Evolutionary conservation across 2,797 vertebrate genomes (phyloP), one percentile per base, ranked within the genome.

Genomic region (Lateolabrax maculatus): DNA sequence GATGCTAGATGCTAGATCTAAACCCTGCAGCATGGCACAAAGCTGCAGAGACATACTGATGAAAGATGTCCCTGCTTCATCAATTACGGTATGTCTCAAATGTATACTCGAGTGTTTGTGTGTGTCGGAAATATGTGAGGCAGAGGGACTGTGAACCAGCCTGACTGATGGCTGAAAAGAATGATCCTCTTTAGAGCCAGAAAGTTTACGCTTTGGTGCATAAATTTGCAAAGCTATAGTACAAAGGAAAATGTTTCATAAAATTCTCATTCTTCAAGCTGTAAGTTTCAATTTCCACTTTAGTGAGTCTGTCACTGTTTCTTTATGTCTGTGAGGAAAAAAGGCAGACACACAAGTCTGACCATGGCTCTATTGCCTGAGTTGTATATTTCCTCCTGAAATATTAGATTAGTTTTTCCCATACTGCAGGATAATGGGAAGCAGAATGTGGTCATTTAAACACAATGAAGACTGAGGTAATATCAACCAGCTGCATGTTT

Each of bases 251-350:
- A 84, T 51, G 65, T 83, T 87, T 76, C 37, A 86, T 81, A 73
- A 84, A 90, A 92, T 71, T 84, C 64, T 87, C 68, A 79, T 84
- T 92, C 83, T 87, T 88, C 78, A 87, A 87, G 87, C 88, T 80
- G 71, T 74, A 89, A 71, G 68, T 88, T 90, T 90, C 80, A 89
- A 86, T 89, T 90, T 90, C 80, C 80, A 84, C 84, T 88, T 88
- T 64, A 75, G 43, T 41, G 71, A 82, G 44, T 71, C 57, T 76
- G 64, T 67, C 77, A 61, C 56, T 46, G 75, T 41, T 46, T 67
- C 68, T 83, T 86, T 82, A 72, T 84, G 71, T 71, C 67, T 71
- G 43, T 39, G 64, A 76, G 75, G n/a, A 27, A 67, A 74, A 76
- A 76, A 71, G 31, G 16, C 25, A 44, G 31, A 72, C 57, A 64